Conservation (phyloP, 2,113 vertebrate species). For the Muntiacus reevesi region DNA sequence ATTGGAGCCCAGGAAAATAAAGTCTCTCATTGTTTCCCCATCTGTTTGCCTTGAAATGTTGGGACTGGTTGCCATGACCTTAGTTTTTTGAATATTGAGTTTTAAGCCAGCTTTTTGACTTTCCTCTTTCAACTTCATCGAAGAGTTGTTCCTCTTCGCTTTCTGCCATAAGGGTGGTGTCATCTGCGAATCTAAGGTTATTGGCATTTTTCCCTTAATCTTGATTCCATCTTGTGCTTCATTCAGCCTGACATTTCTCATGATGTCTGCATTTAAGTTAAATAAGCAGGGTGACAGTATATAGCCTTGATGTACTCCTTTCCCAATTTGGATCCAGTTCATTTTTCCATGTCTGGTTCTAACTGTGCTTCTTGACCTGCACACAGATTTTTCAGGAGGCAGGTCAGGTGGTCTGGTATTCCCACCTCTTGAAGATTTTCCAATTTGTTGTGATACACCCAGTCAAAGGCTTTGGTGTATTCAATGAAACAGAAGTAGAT, state of each 20-base stretch:
- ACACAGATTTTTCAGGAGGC: not conserved
- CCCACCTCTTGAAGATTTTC: not conserved
- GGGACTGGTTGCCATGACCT: not conserved
- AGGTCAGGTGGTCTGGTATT: not conserved
- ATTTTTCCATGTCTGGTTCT: not conserved
- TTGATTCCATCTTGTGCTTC: not conserved
- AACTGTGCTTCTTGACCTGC: not conserved
- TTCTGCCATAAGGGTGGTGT: not conserved
- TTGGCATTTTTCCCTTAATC: not conserved
- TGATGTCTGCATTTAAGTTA: not conserved
- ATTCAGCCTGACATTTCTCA: not conserved
- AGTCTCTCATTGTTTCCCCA: not conserved
- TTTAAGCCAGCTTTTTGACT: not conserved
- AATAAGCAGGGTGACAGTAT: not conserved
- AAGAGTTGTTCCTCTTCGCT: not conserved
- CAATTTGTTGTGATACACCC: not conserved
- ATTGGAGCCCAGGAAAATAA: not conserved
- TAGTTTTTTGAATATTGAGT: not conserved
- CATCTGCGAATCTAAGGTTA: not conserved
- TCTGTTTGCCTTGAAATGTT: not conserved
- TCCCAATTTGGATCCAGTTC: not conserved
- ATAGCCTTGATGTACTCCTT: not conserved
- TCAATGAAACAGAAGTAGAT: not conserved
- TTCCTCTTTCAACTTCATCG: not conserved
- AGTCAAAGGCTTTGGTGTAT: not conserved